These are phyloP conservation scores for Poecilia latipinna DNA, from an alignment of 2,113 vertebrate species.

Conservation along the genomic window DNA sequence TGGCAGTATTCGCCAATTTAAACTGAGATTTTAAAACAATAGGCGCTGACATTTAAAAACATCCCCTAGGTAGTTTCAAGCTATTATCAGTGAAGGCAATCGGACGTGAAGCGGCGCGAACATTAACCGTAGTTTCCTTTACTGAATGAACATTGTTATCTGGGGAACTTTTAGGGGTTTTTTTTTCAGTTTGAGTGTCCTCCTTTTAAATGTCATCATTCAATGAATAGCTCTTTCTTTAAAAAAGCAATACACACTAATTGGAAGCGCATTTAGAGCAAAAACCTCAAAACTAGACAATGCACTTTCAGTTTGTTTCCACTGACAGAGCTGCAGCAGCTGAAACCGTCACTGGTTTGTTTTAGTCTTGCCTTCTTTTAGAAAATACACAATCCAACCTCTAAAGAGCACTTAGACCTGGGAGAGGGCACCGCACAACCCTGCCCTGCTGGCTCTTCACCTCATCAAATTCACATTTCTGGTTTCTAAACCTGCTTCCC, in stretches of 20 bases:
- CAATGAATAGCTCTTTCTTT: constrained; percentile 45
- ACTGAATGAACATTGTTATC: background rate
- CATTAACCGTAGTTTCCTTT: background rate
- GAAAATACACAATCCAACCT: constrained; percentile 64
- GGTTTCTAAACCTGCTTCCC: constrained; percentile 43
- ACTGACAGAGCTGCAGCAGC: constrained; percentile 31
- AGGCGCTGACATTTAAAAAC: constrained; percentile 13
- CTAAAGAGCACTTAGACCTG: constrained; percentile 36
- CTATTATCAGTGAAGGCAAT: constrained; percentile 7
- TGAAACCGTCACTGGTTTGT: constrained; percentile 47
- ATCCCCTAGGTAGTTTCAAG: background rate
- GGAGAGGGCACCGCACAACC: constrained; percentile 21
- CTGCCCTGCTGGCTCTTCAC: constrained; percentile 46
- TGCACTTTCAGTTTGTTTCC: constrained; percentile 5
- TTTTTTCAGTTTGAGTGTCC: constrained; percentile 15
- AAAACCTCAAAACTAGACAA: constrained; percentile 2
- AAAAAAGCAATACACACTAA: constrained; percentile 7
- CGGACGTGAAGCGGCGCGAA: background rate
- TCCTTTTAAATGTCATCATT: constrained; percentile 13
- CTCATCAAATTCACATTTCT: constrained; percentile 25
- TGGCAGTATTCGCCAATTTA: constrained; percentile 17
- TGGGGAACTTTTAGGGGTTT: constrained; percentile 45
- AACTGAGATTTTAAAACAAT: background rate
- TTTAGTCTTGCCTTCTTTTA: constrained; percentile 53
- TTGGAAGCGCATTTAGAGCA: constrained; percentile 10